phyloP scores from a whole-genome alignment of 2,797 vertebrate species.

The Numenius phaeopus region DNA sequence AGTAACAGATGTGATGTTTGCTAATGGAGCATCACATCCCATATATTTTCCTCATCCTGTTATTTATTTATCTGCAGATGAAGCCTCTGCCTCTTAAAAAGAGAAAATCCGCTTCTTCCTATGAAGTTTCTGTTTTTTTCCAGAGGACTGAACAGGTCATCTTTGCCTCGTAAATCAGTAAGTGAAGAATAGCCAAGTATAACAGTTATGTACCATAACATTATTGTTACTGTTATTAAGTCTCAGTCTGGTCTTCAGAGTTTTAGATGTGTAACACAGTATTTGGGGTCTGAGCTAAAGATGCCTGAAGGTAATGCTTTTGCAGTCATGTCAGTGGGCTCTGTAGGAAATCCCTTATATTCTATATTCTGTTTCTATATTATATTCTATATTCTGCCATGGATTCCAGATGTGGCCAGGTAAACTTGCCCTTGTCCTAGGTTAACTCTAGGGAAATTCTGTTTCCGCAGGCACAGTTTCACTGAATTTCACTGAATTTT shows the following conservation, averaged over 20 bases:
- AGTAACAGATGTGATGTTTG: constrained; percentile 64
- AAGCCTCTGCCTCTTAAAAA: constrained; percentile 10
- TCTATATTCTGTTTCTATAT: background rate
- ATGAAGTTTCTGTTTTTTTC: background rate
- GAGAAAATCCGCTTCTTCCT: background rate
- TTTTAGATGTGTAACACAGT: background rate
- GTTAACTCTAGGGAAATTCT: background rate
- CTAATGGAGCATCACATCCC: constrained; percentile 19
- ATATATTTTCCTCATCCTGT: constrained; percentile 33
- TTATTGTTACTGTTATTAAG: constrained; percentile 19
- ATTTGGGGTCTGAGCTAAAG: background rate
- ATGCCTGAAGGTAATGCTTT: background rate
- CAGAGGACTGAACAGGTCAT: background rate
- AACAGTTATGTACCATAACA: background rate
- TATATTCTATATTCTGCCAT: background rate
- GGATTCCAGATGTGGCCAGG: background rate
- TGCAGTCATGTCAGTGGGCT: background rate
- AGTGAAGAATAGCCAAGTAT: background rate
- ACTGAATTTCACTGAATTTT: no score
- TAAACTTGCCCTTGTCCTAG: background rate
- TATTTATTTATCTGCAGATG: constrained; percentile 54
- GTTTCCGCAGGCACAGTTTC: background rate
- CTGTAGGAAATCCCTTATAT: background rate
- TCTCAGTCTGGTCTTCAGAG: background rate
- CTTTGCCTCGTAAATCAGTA: background rate